phyloP scores from a whole-genome alignment of 2,113 vertebrate species.

The Colaptes auratus region DNA sequence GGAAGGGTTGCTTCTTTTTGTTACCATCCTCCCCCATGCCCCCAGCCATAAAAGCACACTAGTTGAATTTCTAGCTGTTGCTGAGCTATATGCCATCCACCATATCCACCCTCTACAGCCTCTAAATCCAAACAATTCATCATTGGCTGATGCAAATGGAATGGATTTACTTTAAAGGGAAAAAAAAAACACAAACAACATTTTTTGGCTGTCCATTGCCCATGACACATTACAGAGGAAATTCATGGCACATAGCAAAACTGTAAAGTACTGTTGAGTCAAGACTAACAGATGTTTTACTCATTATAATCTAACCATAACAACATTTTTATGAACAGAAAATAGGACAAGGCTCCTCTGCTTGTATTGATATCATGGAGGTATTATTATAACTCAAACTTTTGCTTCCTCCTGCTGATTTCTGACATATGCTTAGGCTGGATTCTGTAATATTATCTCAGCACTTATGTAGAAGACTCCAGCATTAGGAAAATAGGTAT shows the following conservation, averaged over 20 bases:
- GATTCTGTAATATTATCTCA: too few species aligned
- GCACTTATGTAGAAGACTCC: too few species aligned
- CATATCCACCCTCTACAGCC: not conserved
- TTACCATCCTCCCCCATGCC: too few species aligned
- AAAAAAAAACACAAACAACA: not conserved
- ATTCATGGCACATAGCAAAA: not conserved
- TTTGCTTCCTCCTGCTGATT: not conserved
- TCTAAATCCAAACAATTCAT: conserved; percentile 2
- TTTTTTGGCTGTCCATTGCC: not conserved
- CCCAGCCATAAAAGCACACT: not conserved
- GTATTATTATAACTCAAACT: not conserved
- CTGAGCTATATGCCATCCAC: not conserved
- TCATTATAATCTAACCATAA: not conserved
- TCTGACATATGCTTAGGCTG: not conserved
- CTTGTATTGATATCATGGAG: not conserved
- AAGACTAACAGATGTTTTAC: not conserved
- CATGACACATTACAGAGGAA: conserved; percentile 3
- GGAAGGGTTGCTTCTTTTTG: rapidly evolving
- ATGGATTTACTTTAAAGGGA: not conserved
- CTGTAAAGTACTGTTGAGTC: not conserved
- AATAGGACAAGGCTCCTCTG: not conserved
- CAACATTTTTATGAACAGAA: not conserved
- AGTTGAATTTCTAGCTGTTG: not conserved
- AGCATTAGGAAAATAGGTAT: too few species aligned
- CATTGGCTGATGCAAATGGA: not conserved